Evolutionary conservation across 2,888 invertebrate genomes (phyloP).

Genomic region (Epinotia demarniana): DNA sequence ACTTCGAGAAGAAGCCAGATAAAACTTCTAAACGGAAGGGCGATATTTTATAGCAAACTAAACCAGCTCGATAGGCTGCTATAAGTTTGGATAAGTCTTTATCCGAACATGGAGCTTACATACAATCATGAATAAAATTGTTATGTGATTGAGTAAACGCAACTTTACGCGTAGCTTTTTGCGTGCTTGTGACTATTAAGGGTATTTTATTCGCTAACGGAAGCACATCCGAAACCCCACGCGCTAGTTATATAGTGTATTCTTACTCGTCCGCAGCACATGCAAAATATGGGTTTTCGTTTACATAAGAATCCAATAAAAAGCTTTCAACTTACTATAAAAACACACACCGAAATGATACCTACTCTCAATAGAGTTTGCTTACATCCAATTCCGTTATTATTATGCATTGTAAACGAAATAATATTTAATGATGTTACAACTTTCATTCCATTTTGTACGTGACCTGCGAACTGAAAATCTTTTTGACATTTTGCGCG

Average conservation of each 20-base stretch:
- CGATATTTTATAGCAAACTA: slow-evolving; percentile 14
- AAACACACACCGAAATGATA: neutral
- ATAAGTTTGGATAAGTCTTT: neutral
- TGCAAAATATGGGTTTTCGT: slow-evolving; percentile 42
- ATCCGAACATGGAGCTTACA: neutral
- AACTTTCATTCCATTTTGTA: slow-evolving; percentile 39
- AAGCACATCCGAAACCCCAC: slow-evolving; percentile 38
- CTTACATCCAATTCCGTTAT: slow-evolving; percentile 8
- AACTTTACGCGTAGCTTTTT: neutral
- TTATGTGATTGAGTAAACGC: slow-evolving; percentile 30
- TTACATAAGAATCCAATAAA: neutral
- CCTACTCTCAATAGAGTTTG: neutral
- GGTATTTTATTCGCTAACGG: slow-evolving; percentile 27
- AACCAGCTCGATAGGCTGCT: slow-evolving; percentile 7
- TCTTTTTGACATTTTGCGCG: slow-evolving; percentile 12
- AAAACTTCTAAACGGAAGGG: neutral
- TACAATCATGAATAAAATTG: neutral
- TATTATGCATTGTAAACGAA: slow-evolving; percentile 16
- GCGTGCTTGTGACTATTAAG: slow-evolving; percentile 9
- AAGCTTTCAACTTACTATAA: neutral
- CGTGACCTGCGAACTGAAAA: slow-evolving; percentile 37
- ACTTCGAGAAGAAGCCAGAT: neutral
- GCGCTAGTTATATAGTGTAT: slow-evolving; percentile 33
- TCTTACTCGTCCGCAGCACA: slow-evolving; percentile 32
- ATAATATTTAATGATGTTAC: slow-evolving; percentile 20